These are phyloP conservation scores for Acanthosepion lycidas DNA, from an alignment of 2,888 invertebrate genomes.

Conservation along the genomic window DNA sequence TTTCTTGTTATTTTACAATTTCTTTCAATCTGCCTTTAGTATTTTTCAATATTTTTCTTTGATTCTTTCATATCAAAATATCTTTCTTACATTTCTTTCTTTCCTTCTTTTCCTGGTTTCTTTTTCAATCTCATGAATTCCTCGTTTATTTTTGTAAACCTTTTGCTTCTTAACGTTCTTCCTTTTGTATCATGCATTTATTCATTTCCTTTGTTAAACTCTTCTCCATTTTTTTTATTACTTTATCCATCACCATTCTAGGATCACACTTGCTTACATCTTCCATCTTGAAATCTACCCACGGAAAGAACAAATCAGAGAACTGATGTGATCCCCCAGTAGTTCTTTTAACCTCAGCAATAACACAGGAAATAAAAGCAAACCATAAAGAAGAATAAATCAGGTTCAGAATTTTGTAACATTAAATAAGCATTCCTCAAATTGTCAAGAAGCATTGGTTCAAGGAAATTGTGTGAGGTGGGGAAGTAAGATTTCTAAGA, in stretches of 20 bases:
- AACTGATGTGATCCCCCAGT: background rate
- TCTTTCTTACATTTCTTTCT: too few species aligned
- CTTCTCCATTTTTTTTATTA: background rate
- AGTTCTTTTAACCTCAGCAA: background rate
- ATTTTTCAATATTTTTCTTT: background rate
- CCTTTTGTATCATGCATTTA: background rate
- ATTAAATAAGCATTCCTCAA: constrained; percentile 23
- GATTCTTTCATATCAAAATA: too few species aligned
- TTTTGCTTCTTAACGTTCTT: background rate
- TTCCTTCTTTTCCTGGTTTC: background rate
- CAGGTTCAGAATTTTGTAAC: constrained; percentile 6
- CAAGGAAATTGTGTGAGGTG: background rate
- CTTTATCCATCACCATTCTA: background rate
- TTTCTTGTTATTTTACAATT: background rate
- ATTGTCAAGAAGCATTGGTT: background rate
- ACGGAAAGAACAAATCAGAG: background rate
- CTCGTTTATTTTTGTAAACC: background rate
- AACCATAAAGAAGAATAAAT: background rate
- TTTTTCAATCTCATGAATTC: background rate
- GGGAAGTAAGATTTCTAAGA: background rate
- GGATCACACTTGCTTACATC: background rate
- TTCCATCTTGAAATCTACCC: background rate
- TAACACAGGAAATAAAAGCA: background rate
- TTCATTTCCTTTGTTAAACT: background rate
- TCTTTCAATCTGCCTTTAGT: too few species aligned